Base-by-base conservation (phyloP, 1,140 invertebrate species). In the Metaphire vulgaris region DNA sequence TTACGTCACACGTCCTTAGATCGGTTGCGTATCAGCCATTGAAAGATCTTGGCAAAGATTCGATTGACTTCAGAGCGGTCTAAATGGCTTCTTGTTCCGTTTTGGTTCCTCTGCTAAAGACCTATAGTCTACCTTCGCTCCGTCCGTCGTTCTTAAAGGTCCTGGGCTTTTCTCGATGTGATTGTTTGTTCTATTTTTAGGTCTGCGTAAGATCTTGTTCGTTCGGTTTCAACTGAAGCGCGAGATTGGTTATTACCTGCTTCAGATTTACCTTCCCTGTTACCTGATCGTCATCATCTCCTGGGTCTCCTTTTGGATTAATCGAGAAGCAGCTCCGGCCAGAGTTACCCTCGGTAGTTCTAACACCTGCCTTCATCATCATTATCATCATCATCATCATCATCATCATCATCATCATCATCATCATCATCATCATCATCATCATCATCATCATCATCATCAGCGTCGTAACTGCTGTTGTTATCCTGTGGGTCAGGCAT, bases 271-370 rank as follows among this genome's bases (percentile, higher is more conserved):
- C 85, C 90, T 97, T 31, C 96, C 96, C 0, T 97, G 95, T 83
- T 93, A 95, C 71, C 88, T 98, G 70, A 95, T 97, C 77, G 95
- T 97, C 0, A 92, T 96, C 0, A 87, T 98, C 0, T 97, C 94
- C 0, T 98, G 95, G 94, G 95, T 98, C 0, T 95, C 94, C 0
- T 98, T 98, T 84, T 98, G 95, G 94, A 90, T 90, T 74, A 90
- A 90, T 80, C 86, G 90, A 72, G 88, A 89, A 76, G 89, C 89
- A 72, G 88, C 89, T 1, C 88, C 89, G 0, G 90, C 89, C 1
- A 83, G 90, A 78, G 89, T 90, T 33, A 85, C 88, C 41, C 83
- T 91, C 76, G 89, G 89, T 90, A n/a, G n/a, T n/a, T n/a, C n/a
- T n/a, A n/a, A n/a, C n/a, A 83, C 83, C 83, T 72, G 26, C 30